Percentiles rank a stretch among this genome's conserved stretches.
phyloP scores from a whole-genome alignment of 2,113 vertebrate species.

The Zosterops hypoxanthus region DNA sequence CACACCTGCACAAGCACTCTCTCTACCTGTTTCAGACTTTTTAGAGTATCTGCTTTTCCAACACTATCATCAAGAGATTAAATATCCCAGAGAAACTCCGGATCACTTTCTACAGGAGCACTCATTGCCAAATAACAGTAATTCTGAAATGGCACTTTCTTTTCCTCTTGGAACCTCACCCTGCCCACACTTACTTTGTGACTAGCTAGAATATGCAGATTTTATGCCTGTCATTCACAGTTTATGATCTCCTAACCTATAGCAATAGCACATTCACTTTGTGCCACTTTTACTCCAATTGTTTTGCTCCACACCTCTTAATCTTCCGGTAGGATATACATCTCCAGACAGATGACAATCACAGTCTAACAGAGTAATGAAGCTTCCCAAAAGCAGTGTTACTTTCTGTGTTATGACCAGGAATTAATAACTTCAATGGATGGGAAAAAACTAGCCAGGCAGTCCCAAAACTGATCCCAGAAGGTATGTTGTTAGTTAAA shows the following conservation, averaged over 20 bases:
- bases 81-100: background rate
- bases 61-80: background rate
- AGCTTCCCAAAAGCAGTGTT: background rate
- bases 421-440: background rate
- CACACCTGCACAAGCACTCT: background rate
- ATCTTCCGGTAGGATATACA: fast-evolving
- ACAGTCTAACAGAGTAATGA: background rate
- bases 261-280: background rate
- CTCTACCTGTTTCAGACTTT: background rate
- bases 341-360: background rate
- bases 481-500: background rate
- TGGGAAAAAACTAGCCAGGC: background rate
- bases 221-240: background rate
- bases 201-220: background rate
- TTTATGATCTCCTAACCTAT: background rate
- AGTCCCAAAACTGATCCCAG: background rate
- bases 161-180: background rate
- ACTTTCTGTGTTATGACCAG: background rate
- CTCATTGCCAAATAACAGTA: background rate
- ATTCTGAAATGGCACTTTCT: background rate
- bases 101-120: background rate
- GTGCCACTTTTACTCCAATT: background rate
- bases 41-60: background rate
- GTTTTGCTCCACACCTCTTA: background rate
- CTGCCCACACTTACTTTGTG: background rate